Evolutionary conservation across 1,140 invertebrate genomes (phyloP).

Genomic region (Ephestia elutella): DNA sequence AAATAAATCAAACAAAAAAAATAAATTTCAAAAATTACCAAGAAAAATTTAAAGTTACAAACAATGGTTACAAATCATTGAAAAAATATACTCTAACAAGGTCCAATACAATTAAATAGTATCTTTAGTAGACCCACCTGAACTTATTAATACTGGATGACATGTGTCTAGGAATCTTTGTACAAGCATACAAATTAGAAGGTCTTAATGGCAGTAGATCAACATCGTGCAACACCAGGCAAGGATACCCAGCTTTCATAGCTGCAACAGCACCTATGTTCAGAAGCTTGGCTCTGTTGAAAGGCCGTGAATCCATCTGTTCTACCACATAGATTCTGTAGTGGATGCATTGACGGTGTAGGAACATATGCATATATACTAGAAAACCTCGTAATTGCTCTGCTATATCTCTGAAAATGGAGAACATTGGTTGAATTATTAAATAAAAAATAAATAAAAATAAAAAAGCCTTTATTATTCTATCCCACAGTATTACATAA

Average conservation of each 20-base stretch:
- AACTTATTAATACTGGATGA: constrained; percentile 93
- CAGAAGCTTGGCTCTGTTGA: constrained; percentile 95
- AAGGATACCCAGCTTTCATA: constrained; percentile 83
- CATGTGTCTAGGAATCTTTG: constrained; percentile 91
- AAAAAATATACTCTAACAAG: too few species aligned
- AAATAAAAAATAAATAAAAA: constrained; percentile 21
- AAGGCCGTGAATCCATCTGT: constrained; percentile 84
- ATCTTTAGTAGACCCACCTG: too few species aligned
- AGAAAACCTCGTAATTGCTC: constrained; percentile 63
- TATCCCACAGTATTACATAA: too few species aligned
- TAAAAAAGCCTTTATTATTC: too few species aligned
- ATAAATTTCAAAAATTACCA: too few species aligned
- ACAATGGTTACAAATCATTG: too few species aligned
- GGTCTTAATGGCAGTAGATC: constrained; percentile 93
- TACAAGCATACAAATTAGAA: constrained; percentile 94
- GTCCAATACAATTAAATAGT: too few species aligned
- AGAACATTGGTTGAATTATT: too few species aligned
- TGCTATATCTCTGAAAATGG: constrained; percentile 62
- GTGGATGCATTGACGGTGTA: constrained; percentile 66
- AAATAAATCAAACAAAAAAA: too few species aligned
- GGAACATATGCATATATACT: constrained; percentile 66
- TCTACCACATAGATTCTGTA: constrained; percentile 92
- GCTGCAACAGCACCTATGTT: constrained; percentile 93
- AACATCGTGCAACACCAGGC: constrained; percentile 96
- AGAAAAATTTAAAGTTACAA: too few species aligned